phyloP scores from a whole-genome alignment of 2,888 invertebrate species.

The Hypsopygia costalis region DNA sequence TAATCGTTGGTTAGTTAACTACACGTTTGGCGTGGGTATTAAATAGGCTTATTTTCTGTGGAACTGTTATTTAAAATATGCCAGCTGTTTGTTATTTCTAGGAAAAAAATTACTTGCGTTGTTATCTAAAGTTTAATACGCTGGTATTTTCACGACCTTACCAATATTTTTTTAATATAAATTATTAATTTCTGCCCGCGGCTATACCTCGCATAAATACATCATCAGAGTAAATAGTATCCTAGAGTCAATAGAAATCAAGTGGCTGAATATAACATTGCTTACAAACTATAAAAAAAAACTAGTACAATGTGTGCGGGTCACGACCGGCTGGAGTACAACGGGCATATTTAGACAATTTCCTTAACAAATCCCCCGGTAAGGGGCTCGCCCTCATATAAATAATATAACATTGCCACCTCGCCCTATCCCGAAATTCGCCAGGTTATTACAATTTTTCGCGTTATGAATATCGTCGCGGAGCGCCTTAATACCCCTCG shows the following conservation, averaged over 20 bases:
- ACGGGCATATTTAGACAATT: slow-evolving; percentile 73
- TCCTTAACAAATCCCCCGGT: slow-evolving; percentile 60
- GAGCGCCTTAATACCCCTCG: slow-evolving; percentile 49
- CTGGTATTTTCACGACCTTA: too few species aligned
- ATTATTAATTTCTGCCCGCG: too few species aligned
- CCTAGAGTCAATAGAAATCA: too few species aligned
- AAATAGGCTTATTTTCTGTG: slow-evolving; percentile 11
- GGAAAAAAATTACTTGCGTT: neutral
- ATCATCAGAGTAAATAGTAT: too few species aligned
- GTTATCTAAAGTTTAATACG: too few species aligned
- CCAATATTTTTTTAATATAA: too few species aligned
- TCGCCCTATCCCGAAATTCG: slow-evolving; percentile 60
- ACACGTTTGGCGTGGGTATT: slow-evolving; percentile 13
- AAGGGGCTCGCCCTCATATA: slow-evolving; percentile 55
- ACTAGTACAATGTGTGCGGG: neutral
- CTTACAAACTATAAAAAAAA: too few species aligned
- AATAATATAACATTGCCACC: slow-evolving; percentile 52
- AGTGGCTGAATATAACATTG: too few species aligned
- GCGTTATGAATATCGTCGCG: slow-evolving; percentile 78
- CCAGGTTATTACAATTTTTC: slow-evolving; percentile 79
- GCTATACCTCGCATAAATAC: too few species aligned
- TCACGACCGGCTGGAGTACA: slow-evolving; percentile 20
- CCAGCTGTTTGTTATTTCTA: neutral
- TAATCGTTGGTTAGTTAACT: slow-evolving; percentile 46
- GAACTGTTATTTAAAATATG: slow-evolving; percentile 7